These are phyloP conservation scores for Apamea sordens DNA, from an alignment of 2,888 invertebrate genomes.

Conservation along the genomic window DNA sequence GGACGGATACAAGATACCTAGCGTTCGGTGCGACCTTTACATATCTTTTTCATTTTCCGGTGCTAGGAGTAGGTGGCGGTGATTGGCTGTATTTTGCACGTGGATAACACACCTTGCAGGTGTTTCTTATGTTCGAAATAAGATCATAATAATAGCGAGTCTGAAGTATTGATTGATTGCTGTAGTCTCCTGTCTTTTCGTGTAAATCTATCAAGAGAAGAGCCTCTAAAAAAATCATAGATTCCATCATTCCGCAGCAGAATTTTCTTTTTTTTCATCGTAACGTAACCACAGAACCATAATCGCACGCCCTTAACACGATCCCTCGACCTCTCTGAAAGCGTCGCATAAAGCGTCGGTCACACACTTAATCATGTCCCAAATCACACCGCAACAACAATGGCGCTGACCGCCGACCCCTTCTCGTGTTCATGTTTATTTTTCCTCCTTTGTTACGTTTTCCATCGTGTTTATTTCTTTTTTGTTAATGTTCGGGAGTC, in stretches of 20 bases:
- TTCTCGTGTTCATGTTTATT: conserved; percentile 57
- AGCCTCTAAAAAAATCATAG: too few relatives aligned
- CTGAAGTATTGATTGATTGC: background rate
- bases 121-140: background rate
- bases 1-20: conserved; percentile 6
- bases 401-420: conserved; percentile 52
- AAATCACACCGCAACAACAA: conserved; percentile 42
- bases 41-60: conserved; percentile 23
- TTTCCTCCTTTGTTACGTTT: conserved; percentile 56
- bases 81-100: conserved; percentile 23
- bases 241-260: background rate
- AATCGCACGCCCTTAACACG: background rate
- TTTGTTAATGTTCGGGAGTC: conserved; percentile 26
- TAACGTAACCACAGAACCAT: background rate
- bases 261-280: background rate
- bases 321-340: conserved; percentile 7
- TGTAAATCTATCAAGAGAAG: too few relatives aligned
- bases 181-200: background rate
- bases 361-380: conserved; percentile 56
- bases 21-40: conserved; percentile 9
- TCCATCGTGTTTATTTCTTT: conserved; percentile 51
- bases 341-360: conserved; percentile 34
- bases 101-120: background rate
- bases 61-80: background rate
- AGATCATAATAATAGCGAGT: background rate